Conservation (phyloP, 2,113 vertebrate species). For the Chunga burmeisteri region DNA sequence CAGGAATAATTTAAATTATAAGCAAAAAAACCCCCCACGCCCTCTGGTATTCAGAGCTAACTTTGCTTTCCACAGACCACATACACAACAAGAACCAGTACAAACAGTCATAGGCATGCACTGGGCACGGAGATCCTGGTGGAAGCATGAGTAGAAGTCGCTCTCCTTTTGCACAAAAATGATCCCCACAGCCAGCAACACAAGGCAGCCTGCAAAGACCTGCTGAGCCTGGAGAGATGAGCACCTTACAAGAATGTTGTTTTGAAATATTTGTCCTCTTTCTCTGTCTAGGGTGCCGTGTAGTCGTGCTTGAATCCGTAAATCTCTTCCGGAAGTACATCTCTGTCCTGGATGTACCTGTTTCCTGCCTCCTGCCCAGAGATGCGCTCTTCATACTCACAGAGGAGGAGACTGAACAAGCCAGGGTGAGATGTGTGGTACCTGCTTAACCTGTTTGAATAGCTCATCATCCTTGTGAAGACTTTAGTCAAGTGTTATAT, state of each 20-base stretch:
- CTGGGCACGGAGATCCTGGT: background rate
- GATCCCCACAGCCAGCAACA: background rate
- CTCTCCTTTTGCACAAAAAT: background rate
- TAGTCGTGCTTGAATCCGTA: conserved; percentile 83
- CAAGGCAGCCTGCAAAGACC: background rate
- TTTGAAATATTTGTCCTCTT: background rate
- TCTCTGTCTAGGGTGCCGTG: conserved; percentile 75
- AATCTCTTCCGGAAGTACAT: conserved; percentile 87
- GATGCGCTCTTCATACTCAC: conserved; percentile 78
- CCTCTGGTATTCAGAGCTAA: background rate
- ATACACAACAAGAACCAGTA: background rate
- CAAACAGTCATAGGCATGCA: background rate
- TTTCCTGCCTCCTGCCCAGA: conserved; percentile 78
- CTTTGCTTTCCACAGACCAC: background rate
- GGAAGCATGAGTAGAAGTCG: background rate
- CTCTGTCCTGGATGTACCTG: conserved; percentile 85
- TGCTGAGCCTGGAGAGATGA: background rate
- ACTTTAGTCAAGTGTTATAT: background rate
- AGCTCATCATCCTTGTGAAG: background rate
- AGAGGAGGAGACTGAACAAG: conserved; percentile 76
- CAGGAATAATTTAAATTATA: background rate
- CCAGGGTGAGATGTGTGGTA: conserved; percentile 79
- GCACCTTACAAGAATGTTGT: background rate
- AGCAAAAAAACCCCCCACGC: background rate
- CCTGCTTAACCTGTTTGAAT: background rate